phyloP scores from a whole-genome alignment of 2,113 vertebrate genomes.

The Odobenus rosmarus region DNA sequence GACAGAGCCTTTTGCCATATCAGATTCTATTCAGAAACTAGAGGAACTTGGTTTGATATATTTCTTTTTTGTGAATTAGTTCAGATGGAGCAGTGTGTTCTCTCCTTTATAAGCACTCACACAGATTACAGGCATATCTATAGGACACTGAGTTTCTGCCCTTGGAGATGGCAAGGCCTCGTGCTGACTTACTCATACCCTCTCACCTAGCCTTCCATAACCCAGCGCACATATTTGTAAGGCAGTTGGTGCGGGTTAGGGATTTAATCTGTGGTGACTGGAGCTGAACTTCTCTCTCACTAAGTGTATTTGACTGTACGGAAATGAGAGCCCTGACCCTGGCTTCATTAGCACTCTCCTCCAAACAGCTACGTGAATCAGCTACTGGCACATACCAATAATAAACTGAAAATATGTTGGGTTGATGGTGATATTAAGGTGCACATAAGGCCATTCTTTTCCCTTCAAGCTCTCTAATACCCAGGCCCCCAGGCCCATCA shows the following conservation, averaged over 20 bases:
- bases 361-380: conserved; percentile 49
- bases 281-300: conserved; percentile 45
- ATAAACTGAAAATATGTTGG: background rate
- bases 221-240: background rate
- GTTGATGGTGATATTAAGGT: background rate
- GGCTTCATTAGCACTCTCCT: conserved; percentile 48
- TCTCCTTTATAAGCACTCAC: background rate
- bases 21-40: background rate
- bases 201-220: background rate
- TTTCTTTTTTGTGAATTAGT: background rate
- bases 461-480: background rate
- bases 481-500: background rate
- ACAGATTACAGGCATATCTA: background rate
- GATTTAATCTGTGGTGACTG: background rate
- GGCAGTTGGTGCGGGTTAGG: background rate
- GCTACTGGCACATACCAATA: background rate
- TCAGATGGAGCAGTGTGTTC: background rate
- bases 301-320: conserved; percentile 26
- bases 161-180: background rate
- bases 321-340: conserved; percentile 60
- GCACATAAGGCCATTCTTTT: background rate
- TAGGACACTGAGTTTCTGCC: background rate
- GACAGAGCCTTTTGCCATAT: background rate
- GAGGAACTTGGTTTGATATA: background rate
- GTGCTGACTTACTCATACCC: conserved; percentile 33